Evolutionary conservation across 2,797 vertebrate species (phyloP).

Genomic region (Micromesistius poutassou): DNA sequence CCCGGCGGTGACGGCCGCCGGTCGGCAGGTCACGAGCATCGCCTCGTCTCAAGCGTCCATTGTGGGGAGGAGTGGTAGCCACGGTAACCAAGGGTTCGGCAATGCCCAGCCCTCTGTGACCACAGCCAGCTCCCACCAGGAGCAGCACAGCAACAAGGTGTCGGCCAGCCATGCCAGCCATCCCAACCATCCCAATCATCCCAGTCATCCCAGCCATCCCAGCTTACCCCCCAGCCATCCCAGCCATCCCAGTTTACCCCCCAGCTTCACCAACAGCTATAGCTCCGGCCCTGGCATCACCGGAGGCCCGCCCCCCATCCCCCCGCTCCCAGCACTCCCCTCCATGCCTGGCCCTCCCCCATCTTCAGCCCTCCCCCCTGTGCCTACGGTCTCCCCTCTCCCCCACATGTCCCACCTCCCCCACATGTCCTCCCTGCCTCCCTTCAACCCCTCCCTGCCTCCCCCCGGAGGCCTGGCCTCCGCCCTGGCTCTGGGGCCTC

Average conservation of each 20-base stretch:
- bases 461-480: conserved; percentile 82
- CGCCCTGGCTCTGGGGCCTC: conserved; percentile 82
- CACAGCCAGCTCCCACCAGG: conserved; percentile 83
- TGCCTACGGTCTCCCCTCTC: conserved; percentile 85
- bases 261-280: conserved; percentile 89
- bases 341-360: conserved; percentile 90
- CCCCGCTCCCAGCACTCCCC: conserved; percentile 87
- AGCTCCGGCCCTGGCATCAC: conserved; percentile 85
- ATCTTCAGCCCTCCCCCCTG: conserved; percentile 85
- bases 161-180: conserved; percentile 80
- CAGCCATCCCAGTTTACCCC: conserved; percentile 81
- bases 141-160: conserved; percentile 83
- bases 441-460: conserved; percentile 85
- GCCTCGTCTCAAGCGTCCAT: conserved; percentile 73
- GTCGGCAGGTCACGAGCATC: conserved; percentile 69
- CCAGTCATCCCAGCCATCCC: conserved; percentile 80
- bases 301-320: conserved; percentile 89
- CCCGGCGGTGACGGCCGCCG: conserved; percentile 51
- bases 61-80: conserved; percentile 81
- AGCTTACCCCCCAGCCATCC: conserved; percentile 83
- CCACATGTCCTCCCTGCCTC: conserved; percentile 87
- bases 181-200: conserved; percentile 76
- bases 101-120: conserved; percentile 74
- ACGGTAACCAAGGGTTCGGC: conserved; percentile 83
- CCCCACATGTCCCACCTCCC: conserved; percentile 88